Conservation (phyloP, 1,140 invertebrate species). For the Heliconius melpomene region DNA sequence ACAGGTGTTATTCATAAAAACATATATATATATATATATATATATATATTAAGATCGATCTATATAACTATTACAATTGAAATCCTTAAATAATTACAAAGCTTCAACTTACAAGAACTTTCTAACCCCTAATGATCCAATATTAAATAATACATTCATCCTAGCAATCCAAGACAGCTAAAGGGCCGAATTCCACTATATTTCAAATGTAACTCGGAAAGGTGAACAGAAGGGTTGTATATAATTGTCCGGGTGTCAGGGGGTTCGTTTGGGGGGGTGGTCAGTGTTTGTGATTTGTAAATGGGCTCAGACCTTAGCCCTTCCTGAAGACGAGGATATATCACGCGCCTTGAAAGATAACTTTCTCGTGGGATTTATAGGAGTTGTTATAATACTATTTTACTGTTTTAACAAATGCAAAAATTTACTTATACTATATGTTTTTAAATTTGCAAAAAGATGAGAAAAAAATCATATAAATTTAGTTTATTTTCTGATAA, state of each 20-base stretch:
- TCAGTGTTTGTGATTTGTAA: conserved; percentile 81
- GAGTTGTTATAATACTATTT: conserved; percentile 46
- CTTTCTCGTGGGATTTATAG: conserved; percentile 62
- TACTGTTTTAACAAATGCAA: too few species aligned
- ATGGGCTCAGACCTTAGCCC: conserved; percentile 79
- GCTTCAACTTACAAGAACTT: neutral
- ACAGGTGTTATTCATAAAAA: too few species aligned
- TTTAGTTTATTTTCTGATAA: too few species aligned
- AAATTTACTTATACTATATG: too few species aligned
- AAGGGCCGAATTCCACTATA: conserved; percentile 63
- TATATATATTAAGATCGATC: too few species aligned
- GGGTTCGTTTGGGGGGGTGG: conserved; percentile 52
- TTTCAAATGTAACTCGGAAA: conserved; percentile 72
- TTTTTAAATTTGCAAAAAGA: too few species aligned
- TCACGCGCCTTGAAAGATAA: conserved; percentile 76
- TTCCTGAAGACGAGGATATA: conserved; percentile 79
- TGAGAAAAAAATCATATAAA: too few species aligned
- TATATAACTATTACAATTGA: too few species aligned
- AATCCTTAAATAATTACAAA: neutral
- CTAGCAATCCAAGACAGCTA: conserved; percentile 40
- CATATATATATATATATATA: too few species aligned
- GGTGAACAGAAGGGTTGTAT: conserved; percentile 73
- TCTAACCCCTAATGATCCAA: neutral
- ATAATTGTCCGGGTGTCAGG: conserved; percentile 61
- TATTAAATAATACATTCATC: conserved; percentile 31